phyloP scores from a whole-genome alignment of 2,797 vertebrate genomes.

The Pantherophis vulpinus region DNA sequence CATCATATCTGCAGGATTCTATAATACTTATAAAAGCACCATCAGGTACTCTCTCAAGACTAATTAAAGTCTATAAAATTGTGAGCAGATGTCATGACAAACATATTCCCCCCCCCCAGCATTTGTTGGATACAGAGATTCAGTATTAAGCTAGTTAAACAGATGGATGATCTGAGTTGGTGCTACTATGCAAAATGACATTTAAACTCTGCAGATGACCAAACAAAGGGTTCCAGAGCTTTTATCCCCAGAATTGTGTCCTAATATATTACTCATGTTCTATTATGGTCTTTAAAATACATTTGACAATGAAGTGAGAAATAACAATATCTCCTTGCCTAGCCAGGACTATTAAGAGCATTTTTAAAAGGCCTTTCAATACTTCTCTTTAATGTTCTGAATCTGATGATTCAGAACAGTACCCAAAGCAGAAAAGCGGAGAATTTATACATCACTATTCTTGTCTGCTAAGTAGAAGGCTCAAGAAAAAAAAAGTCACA shows the following conservation, averaged over 20 bases:
- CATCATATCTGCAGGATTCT: background rate
- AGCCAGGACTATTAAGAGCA: background rate
- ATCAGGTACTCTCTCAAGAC: background rate
- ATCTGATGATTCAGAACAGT: background rate
- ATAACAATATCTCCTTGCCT: background rate
- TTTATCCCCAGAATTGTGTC: no score
- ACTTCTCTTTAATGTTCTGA: background rate
- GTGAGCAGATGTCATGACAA: conserved; percentile 1
- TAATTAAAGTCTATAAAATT: conserved; percentile 1
- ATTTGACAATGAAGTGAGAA: background rate
- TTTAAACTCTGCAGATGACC: background rate
- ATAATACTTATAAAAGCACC: background rate
- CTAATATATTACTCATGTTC: background rate
- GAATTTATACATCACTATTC: background rate
- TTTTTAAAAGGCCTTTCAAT: background rate
- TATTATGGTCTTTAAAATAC: background rate
- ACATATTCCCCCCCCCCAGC: background rate
- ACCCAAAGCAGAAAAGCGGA: background rate
- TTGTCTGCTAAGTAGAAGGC: background rate
- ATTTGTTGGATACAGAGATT: background rate
- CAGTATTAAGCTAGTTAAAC: background rate
- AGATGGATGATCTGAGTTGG: background rate
- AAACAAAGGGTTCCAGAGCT: background rate
- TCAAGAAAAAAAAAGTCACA: background rate
- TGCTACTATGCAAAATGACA: conserved; percentile 4